phyloP scores from a whole-genome alignment of 2,113 vertebrate genomes.

The Sinocyclocheilus grahami region DNA sequence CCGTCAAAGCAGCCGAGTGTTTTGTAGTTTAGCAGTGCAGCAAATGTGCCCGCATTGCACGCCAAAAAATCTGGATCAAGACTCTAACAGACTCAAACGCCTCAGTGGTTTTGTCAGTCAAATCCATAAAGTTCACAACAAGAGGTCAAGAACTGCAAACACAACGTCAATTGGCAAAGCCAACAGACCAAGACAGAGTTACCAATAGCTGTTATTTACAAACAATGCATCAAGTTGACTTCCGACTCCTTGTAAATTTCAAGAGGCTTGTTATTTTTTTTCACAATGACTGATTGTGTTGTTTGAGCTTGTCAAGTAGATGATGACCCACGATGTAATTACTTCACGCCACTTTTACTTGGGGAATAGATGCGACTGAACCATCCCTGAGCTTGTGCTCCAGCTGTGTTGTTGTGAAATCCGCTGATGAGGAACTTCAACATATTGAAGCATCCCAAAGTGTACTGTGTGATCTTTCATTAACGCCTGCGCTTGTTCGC shows the following conservation, averaged over 20 bases:
- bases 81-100: not conserved
- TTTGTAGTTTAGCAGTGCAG: not conserved
- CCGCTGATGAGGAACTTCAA: slow-evolving; percentile 34
- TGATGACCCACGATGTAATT: slow-evolving; percentile 55
- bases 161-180: not conserved
- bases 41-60: not conserved
- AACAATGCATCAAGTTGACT: not conserved
- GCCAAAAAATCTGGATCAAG: slow-evolving; percentile 4
- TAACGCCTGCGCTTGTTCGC: slow-evolving; percentile 2
- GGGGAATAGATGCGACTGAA: slow-evolving; percentile 48
- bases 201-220: not conserved
- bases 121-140: slow-evolving; percentile 25
- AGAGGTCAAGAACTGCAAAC: not conserved
- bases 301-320: slow-evolving; percentile 55
- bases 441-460: slow-evolving; percentile 26
- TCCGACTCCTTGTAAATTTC: not conserved
- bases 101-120: not conserved
- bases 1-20: not conserved
- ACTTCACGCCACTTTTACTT: slow-evolving; percentile 50
- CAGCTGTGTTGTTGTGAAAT: slow-evolving; percentile 23
- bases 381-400: slow-evolving; percentile 8
- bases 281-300: slow-evolving; percentile 53
- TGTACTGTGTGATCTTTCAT: slow-evolving; percentile 13
- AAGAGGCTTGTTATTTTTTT: slow-evolving; percentile 27
- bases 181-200: not conserved